These are phyloP conservation scores for Lytechinus pictus DNA, from an alignment of 35 echinoderm and acorn worm genomes.

Conservation along the genomic window DNA sequence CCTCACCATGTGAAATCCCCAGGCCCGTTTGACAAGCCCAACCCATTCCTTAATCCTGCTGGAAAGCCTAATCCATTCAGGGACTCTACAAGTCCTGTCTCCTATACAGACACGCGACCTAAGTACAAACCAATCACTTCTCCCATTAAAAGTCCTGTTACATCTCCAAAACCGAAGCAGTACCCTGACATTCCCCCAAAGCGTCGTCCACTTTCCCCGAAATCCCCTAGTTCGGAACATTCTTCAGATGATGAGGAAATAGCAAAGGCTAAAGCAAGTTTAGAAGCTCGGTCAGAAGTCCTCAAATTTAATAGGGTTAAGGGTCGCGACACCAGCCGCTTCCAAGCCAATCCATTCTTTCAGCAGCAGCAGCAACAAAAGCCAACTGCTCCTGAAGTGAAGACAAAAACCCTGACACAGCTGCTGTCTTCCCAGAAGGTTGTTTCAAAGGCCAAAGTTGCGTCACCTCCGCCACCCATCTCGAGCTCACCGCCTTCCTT, in stretches of 20 bases:
- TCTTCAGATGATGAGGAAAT: conserved; percentile 16
- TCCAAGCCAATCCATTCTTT: conserved; percentile 36
- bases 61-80: conserved; percentile 41
- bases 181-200: background rate
- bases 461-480: conserved; percentile 22
- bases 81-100: background rate
- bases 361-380: conserved; percentile 42
- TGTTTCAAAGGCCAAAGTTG: conserved; percentile 16
- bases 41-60: conserved; percentile 29
- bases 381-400: background rate
- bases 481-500: conserved; percentile 39
- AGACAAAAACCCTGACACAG: conserved; percentile 1
- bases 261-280: conserved; percentile 4
- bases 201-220: background rate
- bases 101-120: background rate
- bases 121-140: background rate
- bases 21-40: background rate
- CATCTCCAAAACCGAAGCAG: conserved; percentile 16
- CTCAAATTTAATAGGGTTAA: conserved; percentile 26
- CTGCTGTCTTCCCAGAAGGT: conserved; percentile 28
- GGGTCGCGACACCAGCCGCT: conserved; percentile 45
- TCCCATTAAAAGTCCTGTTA: conserved; percentile 27
- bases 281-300: background rate
- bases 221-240: background rate
- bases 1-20: background rate